Base-by-base conservation (phyloP, 2,113 vertebrate genomes). In the Sturnira hondurensis region DNA sequence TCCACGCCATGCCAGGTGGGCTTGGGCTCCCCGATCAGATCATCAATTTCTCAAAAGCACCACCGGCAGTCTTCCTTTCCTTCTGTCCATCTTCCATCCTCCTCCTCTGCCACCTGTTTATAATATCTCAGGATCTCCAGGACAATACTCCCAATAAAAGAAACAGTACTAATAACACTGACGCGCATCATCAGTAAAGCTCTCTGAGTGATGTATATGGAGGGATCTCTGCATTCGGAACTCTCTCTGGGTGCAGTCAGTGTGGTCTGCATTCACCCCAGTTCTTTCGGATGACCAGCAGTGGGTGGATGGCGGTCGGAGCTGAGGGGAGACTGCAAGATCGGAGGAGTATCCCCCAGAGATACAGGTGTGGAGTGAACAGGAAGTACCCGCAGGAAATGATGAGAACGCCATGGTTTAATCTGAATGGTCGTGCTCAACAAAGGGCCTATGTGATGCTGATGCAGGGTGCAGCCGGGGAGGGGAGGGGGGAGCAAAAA, bases 331-430 rank as follows among this genome's bases (percentile, higher is more conserved):
- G 70, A 50, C 33, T 56, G 50, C 5, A 28, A 31, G n/a, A 24
- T 41, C 28, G 15, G 0, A n/a, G 92, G 65, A 33, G 33, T 10
- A 41, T 43, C 0, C 88, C 52, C 67, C 12, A 1, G 76, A 68
- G 63, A 86, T 45, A 7, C 13, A 58, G 76, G 54, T 45, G 65
- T 6, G 33, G 58, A 58, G 58, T 65, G 58, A 88, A 61, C 50
- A 95, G 61, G 43, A 58, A 77, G 38, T 22, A 78, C 43, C 47
- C 41, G 74, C 86, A 86, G 43, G 82, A 41, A 83, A 45, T 71
- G 65, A 93, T 58, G n/a, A 86, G 31, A 91, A 93, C 13, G 65
- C 33, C 81, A 47, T 4, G 47, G 93, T 81, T 92, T 89, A 92
- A 92, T 96, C 38, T 47, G 31, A 93, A 77, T 74, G 70, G 54